Percentiles rank a stretch among this genome's conserved stretches.
These are phyloP conservation scores for Aethina tumida DNA, from an alignment of 1,140 invertebrate species.

Conservation along the genomic window DNA sequence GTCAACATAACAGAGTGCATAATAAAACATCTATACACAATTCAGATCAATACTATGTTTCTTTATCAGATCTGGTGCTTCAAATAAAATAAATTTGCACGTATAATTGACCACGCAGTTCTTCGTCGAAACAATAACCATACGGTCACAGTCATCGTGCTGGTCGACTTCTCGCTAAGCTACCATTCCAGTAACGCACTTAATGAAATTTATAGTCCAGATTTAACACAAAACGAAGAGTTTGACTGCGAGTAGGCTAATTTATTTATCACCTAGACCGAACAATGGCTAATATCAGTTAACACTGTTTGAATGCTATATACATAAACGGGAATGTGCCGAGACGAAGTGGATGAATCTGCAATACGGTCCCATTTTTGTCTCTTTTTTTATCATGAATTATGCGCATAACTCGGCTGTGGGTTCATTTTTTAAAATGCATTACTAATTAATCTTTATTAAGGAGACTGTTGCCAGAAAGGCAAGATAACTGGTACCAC, in stretches of 20 bases:
- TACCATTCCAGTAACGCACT: conserved; percentile 31
- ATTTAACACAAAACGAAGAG: conserved; percentile 27
- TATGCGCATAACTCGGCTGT: too few relatives aligned
- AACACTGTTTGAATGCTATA: conserved; percentile 23
- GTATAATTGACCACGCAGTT: not conserved
- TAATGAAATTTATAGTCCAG: conserved; percentile 29
- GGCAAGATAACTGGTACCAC: too few relatives aligned
- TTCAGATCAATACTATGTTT: conserved; percentile 11
- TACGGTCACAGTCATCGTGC: too few relatives aligned
- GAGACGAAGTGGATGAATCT: too few relatives aligned
- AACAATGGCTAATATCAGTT: conserved; percentile 30
- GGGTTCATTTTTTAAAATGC: too few relatives aligned
- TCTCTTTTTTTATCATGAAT: too few relatives aligned
- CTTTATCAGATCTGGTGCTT: conserved; percentile 11
- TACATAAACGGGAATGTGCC: too few relatives aligned
- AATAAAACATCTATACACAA: conserved; percentile 10
- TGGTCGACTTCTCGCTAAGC: too few relatives aligned
- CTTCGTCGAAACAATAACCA: too few relatives aligned
- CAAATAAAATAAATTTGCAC: conserved; percentile 12
- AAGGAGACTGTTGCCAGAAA: too few relatives aligned
- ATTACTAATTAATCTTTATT: too few relatives aligned
- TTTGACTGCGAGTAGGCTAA: conserved; percentile 24
- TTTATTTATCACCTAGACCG: conserved; percentile 27
- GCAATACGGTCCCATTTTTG: too few relatives aligned
- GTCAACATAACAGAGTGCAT: conserved; percentile 5